Conservation (phyloP, 2,888 invertebrate genomes). For the Dolichopus griseipennis region DNA sequence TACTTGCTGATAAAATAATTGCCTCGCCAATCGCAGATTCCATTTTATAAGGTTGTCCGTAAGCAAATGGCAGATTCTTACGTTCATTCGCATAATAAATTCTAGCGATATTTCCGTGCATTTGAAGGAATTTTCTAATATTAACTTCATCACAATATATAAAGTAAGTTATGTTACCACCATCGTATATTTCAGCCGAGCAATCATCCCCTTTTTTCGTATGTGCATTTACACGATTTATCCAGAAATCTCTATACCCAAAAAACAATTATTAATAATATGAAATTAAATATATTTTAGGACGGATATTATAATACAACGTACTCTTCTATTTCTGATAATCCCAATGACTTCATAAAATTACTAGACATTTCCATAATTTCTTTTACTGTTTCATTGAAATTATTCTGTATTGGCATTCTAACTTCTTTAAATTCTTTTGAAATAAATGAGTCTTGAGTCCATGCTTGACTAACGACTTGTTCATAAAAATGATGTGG, state of each 20-base stretch:
- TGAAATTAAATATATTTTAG: neutral
- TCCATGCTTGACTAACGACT: slow-evolving; percentile 21
- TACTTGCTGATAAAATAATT: slow-evolving; percentile 54
- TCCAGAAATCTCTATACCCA: slow-evolving; percentile 24
- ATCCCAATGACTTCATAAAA: slow-evolving; percentile 66
- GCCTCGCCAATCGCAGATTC: slow-evolving; percentile 61
- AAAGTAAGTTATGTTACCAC: slow-evolving; percentile 31
- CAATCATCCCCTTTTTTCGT: slow-evolving; percentile 20
- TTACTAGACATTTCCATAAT: slow-evolving; percentile 69
- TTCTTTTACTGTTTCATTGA: slow-evolving; percentile 49
- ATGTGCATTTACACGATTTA: slow-evolving; percentile 22
- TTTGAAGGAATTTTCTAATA: slow-evolving; percentile 45
- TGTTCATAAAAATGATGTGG: slow-evolving; percentile 17
- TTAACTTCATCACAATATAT: slow-evolving; percentile 50
- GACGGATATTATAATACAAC: too few relatives aligned
- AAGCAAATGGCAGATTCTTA: slow-evolving; percentile 47
- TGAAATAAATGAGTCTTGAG: slow-evolving; percentile 24
- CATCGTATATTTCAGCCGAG: slow-evolving; percentile 21
- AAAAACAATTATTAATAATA: neutral
- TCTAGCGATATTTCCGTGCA: slow-evolving; percentile 56
- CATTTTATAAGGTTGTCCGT: slow-evolving; percentile 30
- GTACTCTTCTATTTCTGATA: neutral
- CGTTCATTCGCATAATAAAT: slow-evolving; percentile 54
- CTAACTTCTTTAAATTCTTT: slow-evolving; percentile 28
- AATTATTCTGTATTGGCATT: slow-evolving; percentile 48